Conservation (phyloP, 2,113 vertebrate species). For the Poeciliopsis occidentalis region DNA sequence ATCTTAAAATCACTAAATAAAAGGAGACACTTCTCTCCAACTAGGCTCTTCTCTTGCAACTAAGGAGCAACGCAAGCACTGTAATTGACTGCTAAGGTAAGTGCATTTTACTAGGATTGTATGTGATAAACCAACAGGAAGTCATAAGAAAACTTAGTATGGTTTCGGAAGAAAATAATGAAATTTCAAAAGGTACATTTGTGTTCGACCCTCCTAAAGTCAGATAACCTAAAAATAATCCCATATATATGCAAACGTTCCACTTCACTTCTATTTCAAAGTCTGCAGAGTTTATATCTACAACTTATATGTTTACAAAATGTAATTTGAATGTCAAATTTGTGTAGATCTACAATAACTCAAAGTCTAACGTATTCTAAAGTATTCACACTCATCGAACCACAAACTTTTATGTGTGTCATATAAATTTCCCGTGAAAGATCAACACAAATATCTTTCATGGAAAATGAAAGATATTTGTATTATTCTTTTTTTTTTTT, state of each 20-base stretch:
- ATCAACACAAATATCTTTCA: no score
- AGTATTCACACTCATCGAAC: background rate
- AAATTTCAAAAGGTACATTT: background rate
- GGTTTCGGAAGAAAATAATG: no score
- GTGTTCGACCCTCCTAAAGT: background rate
- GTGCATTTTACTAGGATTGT: no score
- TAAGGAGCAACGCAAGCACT: conserved; percentile 37
- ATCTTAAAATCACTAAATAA: conserved; percentile 11
- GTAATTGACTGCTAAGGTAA: background rate
- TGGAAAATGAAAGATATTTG: no score
- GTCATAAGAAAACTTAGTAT: no score
- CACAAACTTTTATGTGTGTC: background rate
- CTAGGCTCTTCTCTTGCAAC: conserved; percentile 9
- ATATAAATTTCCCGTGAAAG: no score
- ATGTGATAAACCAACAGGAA: no score
- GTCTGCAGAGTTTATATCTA: background rate
- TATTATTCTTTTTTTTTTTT: background rate
- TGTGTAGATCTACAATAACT: background rate
- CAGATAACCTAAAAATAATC: background rate
- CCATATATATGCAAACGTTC: background rate
- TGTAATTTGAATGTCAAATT: background rate
- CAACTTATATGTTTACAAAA: background rate
- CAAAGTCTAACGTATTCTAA: background rate
- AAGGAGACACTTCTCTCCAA: conserved; percentile 24
- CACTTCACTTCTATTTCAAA: no score